Conservation (phyloP, 2,797 vertebrate species). For the Ficedula albicollis region DNA sequence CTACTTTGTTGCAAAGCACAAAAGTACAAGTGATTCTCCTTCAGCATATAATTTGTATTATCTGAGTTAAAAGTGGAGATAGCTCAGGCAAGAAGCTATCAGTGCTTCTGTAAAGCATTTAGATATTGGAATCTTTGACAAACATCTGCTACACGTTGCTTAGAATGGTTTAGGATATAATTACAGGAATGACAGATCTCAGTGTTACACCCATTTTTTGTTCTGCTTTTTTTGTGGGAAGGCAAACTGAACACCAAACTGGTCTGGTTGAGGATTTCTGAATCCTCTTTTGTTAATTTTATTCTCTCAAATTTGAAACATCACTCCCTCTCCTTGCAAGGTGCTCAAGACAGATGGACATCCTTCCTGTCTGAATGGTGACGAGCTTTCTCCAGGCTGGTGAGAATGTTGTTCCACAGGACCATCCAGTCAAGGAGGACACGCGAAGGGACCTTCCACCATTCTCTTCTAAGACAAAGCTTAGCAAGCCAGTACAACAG, state of each 20-base stretch:
- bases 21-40: constrained; percentile 22
- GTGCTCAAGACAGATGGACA: constrained; percentile 18
- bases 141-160: constrained; percentile 16
- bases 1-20: neutral
- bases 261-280: constrained; percentile 7
- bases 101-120: neutral
- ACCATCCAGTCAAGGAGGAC: constrained; percentile 60
- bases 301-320: constrained; percentile 31
- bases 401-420: constrained; percentile 16
- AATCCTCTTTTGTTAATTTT: constrained; percentile 37
- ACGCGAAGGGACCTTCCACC: constrained; percentile 28
- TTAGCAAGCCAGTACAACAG: constrained; percentile 37
- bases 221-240: constrained; percentile 42
- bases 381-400: constrained; percentile 31
- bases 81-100: neutral
- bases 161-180: neutral
- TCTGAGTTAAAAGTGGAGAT: neutral
- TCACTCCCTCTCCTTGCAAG: neutral
- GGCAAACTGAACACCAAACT: constrained; percentile 32
- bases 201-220: neutral
- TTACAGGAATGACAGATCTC: neutral
- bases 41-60: neutral
- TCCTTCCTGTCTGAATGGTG: constrained; percentile 65
- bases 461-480: constrained; percentile 35
- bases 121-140: constrained; percentile 54